Percentiles rank a stretch among this genome's conserved stretches.
phyloP scores from a whole-genome alignment of 2,888 invertebrate genomes.

The Philopedon plagiatum region DNA sequence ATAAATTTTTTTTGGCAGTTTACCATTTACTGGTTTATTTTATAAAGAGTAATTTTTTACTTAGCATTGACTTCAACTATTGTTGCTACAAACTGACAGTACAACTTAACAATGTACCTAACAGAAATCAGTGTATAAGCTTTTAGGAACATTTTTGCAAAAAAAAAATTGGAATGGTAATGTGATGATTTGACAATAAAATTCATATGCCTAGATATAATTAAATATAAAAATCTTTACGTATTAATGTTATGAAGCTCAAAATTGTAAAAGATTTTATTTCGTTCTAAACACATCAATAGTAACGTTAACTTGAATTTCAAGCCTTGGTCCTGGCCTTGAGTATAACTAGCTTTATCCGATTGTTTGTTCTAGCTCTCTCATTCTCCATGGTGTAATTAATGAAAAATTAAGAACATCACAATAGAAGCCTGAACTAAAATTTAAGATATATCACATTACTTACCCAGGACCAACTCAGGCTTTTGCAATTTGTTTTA shows the following conservation, averaged over 20 bases:
- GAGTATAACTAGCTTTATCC: not conserved
- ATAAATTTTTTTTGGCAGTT: not conserved
- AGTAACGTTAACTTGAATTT: not conserved
- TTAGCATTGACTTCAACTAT: not conserved
- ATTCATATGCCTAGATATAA: slow-evolving; percentile 24
- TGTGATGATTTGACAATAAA: slow-evolving; percentile 33
- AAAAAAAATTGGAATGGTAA: slow-evolving; percentile 20
- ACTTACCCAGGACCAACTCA: not conserved
- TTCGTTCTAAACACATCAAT: not conserved
- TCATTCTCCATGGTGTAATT: no score
- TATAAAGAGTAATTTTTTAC: not conserved
- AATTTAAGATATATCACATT: no score
- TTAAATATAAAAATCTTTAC: slow-evolving; percentile 7
- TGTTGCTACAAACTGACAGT: slow-evolving; percentile 22
- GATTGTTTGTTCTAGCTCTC: not conserved
- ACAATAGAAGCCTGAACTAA: no score
- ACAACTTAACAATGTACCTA: slow-evolving; percentile 24
- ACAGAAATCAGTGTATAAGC: slow-evolving; percentile 9
- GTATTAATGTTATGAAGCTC: not conserved
- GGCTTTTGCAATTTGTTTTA: not conserved
- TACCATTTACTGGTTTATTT: not conserved
- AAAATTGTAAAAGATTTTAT: slow-evolving; percentile 17
- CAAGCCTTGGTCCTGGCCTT: not conserved
- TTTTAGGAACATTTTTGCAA: slow-evolving; percentile 1
- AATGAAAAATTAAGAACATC: no score